These are phyloP conservation scores for Drosophila lacteicornis DNA, from an alignment of 1,140 invertebrate species.

Conservation along the genomic window DNA sequence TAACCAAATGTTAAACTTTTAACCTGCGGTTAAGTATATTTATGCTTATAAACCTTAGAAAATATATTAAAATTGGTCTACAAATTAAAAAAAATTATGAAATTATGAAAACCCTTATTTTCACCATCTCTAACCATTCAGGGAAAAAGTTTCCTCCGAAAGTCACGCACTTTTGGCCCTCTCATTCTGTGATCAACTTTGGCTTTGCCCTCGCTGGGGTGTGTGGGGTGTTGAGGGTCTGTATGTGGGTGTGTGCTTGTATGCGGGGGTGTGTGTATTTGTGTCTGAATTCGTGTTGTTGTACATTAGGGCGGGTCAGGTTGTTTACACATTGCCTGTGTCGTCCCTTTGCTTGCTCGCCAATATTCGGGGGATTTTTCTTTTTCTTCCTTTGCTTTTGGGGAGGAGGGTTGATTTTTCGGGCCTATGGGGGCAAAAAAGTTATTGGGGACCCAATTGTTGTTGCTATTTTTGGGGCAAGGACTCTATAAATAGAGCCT, in stretches of 20 bases:
- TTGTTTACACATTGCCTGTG: conserved; percentile 61
- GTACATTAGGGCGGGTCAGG: conserved; percentile 81
- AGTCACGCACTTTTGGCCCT: conserved; percentile 74
- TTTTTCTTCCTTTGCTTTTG: neutral
- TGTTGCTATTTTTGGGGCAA: conserved; percentile 63
- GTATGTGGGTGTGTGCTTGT: conserved; percentile 9
- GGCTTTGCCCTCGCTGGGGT: conserved; percentile 20
- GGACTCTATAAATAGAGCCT: conserved; percentile 61
- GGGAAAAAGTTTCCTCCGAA: conserved; percentile 36
- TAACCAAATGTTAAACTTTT: no score
- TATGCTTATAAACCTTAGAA: neutral
- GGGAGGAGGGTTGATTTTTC: conserved; percentile 9
- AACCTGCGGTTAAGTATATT: no score
- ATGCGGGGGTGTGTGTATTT: conserved; percentile 20
- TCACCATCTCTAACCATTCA: conserved; percentile 35
- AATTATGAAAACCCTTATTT: neutral
- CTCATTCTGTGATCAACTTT: conserved; percentile 69
- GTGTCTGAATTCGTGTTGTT: conserved; percentile 24
- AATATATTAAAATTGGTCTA: neutral
- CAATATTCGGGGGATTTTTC: conserved; percentile 15
- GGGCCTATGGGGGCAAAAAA: conserved; percentile 27
- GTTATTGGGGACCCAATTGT: conserved; percentile 56
- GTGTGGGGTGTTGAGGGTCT: conserved; percentile 20
- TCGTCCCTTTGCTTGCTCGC: conserved; percentile 24
- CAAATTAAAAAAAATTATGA: neutral